A percentile compares a stretch with the other conserved stretches of the same genome.
Conservation (phyloP, 2,797 vertebrate species). For the Okamejei kenojei region DNA sequence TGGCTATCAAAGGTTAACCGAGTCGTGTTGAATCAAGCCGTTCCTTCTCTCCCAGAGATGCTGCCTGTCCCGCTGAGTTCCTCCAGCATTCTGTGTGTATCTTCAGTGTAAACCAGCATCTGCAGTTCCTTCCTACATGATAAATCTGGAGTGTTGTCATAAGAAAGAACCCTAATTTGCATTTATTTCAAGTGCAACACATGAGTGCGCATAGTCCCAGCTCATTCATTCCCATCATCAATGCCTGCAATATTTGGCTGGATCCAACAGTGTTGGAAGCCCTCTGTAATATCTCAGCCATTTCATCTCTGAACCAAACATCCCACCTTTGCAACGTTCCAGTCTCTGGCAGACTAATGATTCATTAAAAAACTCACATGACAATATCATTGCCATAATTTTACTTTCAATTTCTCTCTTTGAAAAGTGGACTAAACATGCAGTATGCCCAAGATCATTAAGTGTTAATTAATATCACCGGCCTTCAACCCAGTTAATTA, state of each 20-base stretch:
- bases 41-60: too few species aligned
- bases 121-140: too few species aligned
- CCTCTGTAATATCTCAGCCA: background rate
- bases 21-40: background rate
- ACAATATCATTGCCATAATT: background rate
- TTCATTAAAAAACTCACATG: background rate
- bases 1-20: background rate
- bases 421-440: background rate
- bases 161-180: background rate
- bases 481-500: constrained; percentile 11
- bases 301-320: background rate
- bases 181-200: background rate
- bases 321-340: background rate
- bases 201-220: background rate
- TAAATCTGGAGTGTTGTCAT: background rate
- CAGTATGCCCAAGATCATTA: background rate
- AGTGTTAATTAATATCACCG: constrained; percentile 24
- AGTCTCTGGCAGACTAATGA: background rate
- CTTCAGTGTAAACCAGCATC: too few species aligned
- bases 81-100: too few species aligned
- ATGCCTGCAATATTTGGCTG: background rate
- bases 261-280: background rate
- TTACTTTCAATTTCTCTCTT: background rate
- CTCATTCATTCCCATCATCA: background rate
- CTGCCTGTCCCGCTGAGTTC: too few species aligned